A percentile compares a stretch with the other conserved stretches of the same genome.
phyloP scores from a whole-genome alignment of 2,113 vertebrate species.

The Cyanistes caeruleus region DNA sequence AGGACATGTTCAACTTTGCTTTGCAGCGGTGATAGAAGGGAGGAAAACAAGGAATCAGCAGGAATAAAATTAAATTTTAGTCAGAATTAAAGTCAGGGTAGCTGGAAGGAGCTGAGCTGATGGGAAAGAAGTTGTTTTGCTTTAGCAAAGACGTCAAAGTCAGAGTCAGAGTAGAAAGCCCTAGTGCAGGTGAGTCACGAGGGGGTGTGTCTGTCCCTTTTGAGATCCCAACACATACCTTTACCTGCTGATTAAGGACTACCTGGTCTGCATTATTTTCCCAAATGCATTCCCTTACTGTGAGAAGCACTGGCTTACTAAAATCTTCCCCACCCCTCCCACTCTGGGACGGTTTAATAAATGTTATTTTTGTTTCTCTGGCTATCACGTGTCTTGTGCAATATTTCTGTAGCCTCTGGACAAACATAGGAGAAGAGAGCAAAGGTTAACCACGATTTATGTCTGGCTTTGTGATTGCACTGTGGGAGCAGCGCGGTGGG shows the following conservation, averaged over 20 bases:
- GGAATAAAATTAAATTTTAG: neutral
- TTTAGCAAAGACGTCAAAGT: conserved; percentile 5
- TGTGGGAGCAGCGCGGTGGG: neutral
- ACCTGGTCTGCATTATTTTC: neutral
- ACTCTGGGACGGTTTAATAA: neutral
- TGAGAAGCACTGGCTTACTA: neutral
- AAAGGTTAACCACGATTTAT: conserved; percentile 45
- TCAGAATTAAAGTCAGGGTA: neutral
- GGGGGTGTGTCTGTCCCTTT: neutral
- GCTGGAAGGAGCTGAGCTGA: neutral
- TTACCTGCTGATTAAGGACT: neutral
- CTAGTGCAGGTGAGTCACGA: neutral
- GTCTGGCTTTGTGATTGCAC: neutral
- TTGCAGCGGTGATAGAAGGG: neutral
- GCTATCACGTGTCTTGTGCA: conserved; percentile 26
- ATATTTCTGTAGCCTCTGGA: conserved; percentile 53
- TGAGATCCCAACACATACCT: neutral
- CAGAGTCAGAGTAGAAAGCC: neutral
- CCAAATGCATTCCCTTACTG: neutral
- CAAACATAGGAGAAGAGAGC: conserved; percentile 3
- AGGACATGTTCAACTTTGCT: neutral
- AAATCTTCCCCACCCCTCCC: neutral
- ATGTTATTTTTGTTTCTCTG: conserved; percentile 6
- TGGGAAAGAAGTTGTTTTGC: conserved; percentile 21
- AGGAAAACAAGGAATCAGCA: neutral